Evolutionary conservation across 2,797 vertebrate genomes (phyloP).

Genomic region (Steatocranus sp.): DNA sequence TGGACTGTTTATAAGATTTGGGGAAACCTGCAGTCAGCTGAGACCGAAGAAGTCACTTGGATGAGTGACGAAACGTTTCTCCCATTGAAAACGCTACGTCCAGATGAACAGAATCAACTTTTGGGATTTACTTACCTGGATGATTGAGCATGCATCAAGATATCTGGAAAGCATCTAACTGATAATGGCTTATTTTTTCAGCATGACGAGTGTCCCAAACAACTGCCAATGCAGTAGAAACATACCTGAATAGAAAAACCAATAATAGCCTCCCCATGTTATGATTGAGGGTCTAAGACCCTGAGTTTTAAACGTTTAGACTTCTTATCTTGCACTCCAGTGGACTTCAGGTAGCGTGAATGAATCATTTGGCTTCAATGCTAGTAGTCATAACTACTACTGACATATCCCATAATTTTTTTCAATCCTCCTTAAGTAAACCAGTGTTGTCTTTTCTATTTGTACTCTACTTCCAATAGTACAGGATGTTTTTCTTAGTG

Average conservation of each 20-base stretch:
- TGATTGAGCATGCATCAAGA: background rate
- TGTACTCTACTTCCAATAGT: background rate
- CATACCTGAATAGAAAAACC: background rate
- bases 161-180: background rate
- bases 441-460: background rate
- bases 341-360: background rate
- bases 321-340: background rate
- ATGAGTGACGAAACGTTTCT: background rate
- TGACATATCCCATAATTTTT: background rate
- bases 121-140: background rate
- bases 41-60: background rate
- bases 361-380: accelerated
- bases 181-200: background rate
- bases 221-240: background rate
- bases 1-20: background rate
- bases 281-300: background rate
- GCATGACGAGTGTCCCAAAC: background rate
- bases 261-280: background rate
- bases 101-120: background rate
- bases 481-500: background rate
- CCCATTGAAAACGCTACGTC: background rate
- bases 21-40: background rate
- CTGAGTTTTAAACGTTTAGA: background rate
- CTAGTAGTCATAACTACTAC: background rate
- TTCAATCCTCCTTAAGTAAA: background rate